phyloP scores from a whole-genome alignment of 2,113 vertebrate genomes.

The Aspiorhynchus laticeps region DNA sequence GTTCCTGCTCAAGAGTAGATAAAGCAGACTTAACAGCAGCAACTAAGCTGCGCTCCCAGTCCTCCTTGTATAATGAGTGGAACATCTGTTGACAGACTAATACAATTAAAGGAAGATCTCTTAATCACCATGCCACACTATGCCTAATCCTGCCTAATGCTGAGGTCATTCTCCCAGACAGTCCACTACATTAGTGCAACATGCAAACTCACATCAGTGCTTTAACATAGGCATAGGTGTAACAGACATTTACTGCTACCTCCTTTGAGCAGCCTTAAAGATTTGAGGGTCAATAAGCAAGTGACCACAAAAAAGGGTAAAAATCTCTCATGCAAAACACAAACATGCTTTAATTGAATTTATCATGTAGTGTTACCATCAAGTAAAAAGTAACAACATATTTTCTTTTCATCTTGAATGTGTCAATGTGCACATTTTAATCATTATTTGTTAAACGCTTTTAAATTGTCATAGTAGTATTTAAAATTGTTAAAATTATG shows the following conservation, averaged over 20 bases:
- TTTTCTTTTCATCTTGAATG: too few relatives aligned
- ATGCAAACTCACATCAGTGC: neutral
- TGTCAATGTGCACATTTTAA: too few relatives aligned
- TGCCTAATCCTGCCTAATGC: slow-evolving; percentile 39
- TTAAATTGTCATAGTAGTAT: neutral
- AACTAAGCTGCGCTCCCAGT: slow-evolving; percentile 38
- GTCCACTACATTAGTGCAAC: slow-evolving; percentile 2
- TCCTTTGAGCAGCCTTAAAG: neutral
- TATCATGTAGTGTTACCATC: neutral
- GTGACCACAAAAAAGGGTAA: neutral
- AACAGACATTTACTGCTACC: neutral
- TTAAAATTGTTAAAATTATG: neutral
- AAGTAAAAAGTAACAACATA: neutral
- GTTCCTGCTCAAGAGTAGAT: slow-evolving; percentile 34
- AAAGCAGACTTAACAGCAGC: slow-evolving; percentile 37
- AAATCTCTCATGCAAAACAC: neutral
- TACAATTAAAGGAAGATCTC: slow-evolving; percentile 58
- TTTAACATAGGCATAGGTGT: neutral
- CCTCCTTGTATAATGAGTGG: slow-evolving; percentile 53
- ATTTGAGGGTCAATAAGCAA: neutral
- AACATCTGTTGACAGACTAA: slow-evolving; percentile 58
- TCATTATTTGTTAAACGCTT: neutral
- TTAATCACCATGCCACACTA: slow-evolving; percentile 49
- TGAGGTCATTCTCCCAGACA: slow-evolving; percentile 45
- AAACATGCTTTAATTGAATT: neutral